Percentiles rank a stretch among this genome's conserved stretches.
phyloP scores from a whole-genome alignment of 2,113 vertebrate genomes.

The Pampusana beccarii region DNA sequence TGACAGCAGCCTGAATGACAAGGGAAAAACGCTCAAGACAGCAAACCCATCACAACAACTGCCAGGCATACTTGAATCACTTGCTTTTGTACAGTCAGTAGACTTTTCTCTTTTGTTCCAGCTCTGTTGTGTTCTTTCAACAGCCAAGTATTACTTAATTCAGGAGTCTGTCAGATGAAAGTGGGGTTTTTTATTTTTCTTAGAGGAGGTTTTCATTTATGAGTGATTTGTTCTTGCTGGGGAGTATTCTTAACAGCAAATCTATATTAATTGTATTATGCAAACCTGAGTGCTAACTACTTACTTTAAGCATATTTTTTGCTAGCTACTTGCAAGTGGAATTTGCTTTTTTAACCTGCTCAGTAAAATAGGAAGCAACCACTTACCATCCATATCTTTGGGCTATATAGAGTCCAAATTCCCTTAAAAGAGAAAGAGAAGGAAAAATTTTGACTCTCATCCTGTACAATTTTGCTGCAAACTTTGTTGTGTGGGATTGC shows the following conservation, averaged over 20 bases:
- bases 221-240: slow-evolving; percentile 25
- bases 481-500: not conserved
- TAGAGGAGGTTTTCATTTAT: slow-evolving; percentile 7
- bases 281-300: not conserved
- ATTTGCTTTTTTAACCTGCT: not conserved
- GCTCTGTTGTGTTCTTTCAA: slow-evolving; percentile 28
- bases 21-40: not conserved
- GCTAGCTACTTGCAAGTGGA: not conserved
- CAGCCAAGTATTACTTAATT: slow-evolving; percentile 17
- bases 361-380: not conserved
- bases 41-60: not conserved
- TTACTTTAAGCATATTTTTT: not conserved
- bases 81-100: not conserved
- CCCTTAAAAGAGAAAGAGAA: not conserved
- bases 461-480: not conserved
- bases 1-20: slow-evolving; percentile 2
- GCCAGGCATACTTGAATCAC: slow-evolving; percentile 13
- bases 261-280: not conserved
- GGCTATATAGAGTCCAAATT: not conserved
- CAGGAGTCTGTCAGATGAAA: slow-evolving; percentile 19
- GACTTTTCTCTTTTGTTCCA: slow-evolving; percentile 36
- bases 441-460: not conserved
- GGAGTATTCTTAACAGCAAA: not conserved
- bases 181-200: not conserved
- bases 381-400: not conserved